Evolutionary conservation across 2,797 vertebrate species (phyloP).

Genomic region (Chloroceryle inda): DNA sequence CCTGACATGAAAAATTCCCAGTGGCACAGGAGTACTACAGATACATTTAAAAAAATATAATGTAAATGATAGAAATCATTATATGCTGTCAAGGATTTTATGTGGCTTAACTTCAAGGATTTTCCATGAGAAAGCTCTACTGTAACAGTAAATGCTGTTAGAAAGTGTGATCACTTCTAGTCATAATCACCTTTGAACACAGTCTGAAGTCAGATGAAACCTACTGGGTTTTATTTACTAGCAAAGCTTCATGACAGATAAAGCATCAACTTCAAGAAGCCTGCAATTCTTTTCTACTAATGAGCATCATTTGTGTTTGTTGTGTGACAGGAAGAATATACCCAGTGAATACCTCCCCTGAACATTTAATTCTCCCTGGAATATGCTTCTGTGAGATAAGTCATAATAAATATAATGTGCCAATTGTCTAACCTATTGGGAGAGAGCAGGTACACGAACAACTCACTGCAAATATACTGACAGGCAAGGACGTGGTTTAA

Average conservation of each 20-base stretch:
- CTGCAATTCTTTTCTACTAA: conserved; percentile 43
- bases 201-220: background rate
- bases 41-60: background rate
- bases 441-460: conserved; percentile 32
- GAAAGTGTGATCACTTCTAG: background rate
- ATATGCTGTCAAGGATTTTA: background rate
- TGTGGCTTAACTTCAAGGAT: background rate
- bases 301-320: conserved; percentile 1
- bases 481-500: background rate
- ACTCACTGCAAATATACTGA: background rate
- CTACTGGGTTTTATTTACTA: background rate
- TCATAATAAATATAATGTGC: conserved; percentile 16
- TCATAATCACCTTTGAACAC: background rate
- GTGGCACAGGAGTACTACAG: background rate
- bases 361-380: conserved; percentile 16
- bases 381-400: conserved; percentile 44
- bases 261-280: conserved; percentile 7
- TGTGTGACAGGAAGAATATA: conserved; percentile 17
- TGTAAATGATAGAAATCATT: background rate
- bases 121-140: background rate
- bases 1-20: background rate
- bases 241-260: background rate
- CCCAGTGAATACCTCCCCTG: background rate
- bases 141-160: background rate
- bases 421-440: background rate